Percentiles rank a stretch among this genome's conserved stretches.
These are phyloP conservation scores for Ctenoplectra terminalis DNA, from an alignment of 1,140 invertebrate species.

Conservation along the genomic window DNA sequence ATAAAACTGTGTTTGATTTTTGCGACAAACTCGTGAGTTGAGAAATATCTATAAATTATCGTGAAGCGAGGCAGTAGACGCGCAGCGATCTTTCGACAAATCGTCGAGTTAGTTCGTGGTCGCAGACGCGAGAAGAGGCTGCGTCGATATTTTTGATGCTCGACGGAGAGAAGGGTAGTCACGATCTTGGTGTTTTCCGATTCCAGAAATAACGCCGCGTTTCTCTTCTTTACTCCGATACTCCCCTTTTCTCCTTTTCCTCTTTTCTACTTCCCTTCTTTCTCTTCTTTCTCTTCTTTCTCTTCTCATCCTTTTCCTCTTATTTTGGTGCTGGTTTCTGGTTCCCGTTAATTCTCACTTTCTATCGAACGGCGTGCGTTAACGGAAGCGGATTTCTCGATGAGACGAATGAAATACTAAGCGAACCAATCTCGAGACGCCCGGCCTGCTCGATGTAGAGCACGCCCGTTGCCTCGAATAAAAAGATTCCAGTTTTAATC, in stretches of 20 bases:
- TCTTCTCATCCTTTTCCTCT: background rate
- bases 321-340: conserved; percentile 36
- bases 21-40: too few relatives aligned
- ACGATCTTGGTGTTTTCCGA: conserved; percentile 26
- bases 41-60: background rate
- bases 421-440: background rate
- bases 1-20: too few relatives aligned
- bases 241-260: background rate
- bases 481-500: background rate
- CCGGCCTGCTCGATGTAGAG: background rate
- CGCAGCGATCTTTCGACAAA: conserved; percentile 1
- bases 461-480: background rate
- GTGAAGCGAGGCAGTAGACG: background rate
- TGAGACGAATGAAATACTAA: conserved; percentile 57
- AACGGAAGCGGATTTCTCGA: conserved; percentile 57
- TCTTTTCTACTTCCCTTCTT: too few relatives aligned
- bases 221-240: background rate
- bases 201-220: conserved; percentile 46
- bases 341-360: conserved; percentile 52
- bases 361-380: conserved; percentile 34
- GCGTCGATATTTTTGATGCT: conserved; percentile 38
- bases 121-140: background rate
- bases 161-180: background rate
- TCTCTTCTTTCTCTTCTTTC: background rate
- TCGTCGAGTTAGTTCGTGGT: background rate